A percentile compares a stretch with the other conserved stretches of the same genome.
Conservation (phyloP, 1,140 invertebrate genomes). For the Tigriopus japonicus region DNA sequence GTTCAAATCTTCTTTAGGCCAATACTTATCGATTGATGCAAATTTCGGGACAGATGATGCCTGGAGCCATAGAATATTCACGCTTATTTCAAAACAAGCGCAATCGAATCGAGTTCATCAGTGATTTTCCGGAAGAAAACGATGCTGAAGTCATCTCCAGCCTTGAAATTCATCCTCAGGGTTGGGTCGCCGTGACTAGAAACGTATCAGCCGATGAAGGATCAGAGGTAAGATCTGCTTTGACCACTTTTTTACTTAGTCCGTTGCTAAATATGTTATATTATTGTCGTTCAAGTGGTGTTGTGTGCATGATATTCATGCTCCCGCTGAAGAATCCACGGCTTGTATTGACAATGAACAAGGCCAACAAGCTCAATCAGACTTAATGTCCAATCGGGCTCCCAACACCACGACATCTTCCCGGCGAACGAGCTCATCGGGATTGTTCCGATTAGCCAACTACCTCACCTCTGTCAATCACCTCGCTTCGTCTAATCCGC, state of each 20-base stretch:
- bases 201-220: conserved; percentile 66
- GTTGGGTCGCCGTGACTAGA: conserved; percentile 66
- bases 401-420: too few species aligned
- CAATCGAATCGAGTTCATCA: conserved; percentile 71
- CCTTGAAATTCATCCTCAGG: conserved; percentile 73
- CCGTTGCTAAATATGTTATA: too few species aligned
- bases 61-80: conserved; percentile 51
- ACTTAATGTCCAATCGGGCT: too few species aligned
- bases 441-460: too few species aligned
- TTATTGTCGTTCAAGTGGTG: too few species aligned
- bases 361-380: too few species aligned
- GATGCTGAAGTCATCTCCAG: conserved; percentile 76
- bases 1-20: conserved; percentile 48
- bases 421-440: too few species aligned
- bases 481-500: too few species aligned
- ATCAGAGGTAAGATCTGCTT: conserved; percentile 42
- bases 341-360: neutral
- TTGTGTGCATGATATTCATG: conserved; percentile 77
- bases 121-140: conserved; percentile 64
- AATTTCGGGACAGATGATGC: conserved; percentile 53
- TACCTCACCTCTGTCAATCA: too few species aligned
- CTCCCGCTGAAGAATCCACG: conserved; percentile 18
- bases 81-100: conserved; percentile 53
- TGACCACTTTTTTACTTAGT: too few species aligned
- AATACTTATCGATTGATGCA: conserved; percentile 78